Base-by-base conservation (phyloP, 1,140 invertebrate genomes). In the Drosophila arawakana region DNA sequence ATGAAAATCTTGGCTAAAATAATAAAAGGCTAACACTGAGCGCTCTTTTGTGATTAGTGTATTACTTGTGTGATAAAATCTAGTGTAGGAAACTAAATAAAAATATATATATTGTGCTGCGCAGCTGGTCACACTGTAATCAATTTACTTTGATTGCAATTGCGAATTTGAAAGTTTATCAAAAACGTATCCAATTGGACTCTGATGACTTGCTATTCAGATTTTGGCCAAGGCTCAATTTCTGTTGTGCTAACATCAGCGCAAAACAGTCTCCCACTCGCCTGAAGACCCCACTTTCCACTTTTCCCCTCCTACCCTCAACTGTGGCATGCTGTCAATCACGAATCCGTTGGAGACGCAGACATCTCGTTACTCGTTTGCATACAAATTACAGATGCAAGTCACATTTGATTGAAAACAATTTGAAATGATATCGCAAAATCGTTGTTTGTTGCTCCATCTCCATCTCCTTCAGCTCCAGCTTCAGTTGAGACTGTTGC, bases 391-490 rank as follows among this genome's bases (percentile, higher is more conserved):
- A 86, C 82, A 80, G 83, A 86, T 86, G 83, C 82, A 86, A 86
- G 82, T 86, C 82, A 82, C 82, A 86, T 86, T 81, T 86, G 82
- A 86, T 86, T 81, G 82, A 86, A 86, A 86, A 86, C 82, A 86
- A 86, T 86, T 86, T 86, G 79, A 86, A 86, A 86, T 86, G 82
- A 86, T 86, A 86, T 86, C 69, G 69, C 81, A 62, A 30, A 30
- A 66, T 66, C 76, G 67, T 68, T 50, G 41, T 50, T 54, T 67
- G 37, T 47, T 39, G 15, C 25, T 49, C 39, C 25, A 18, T 39
- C 11, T 34, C 21, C 9, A 21, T 4, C 71, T 62, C 7, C 50
- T 43, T 37, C 25, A 18, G 44, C 11, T 25, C 15, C 9, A 25
- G 50, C 21, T 15, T 13, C 8, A 41, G 39, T 11, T 25, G 15